These are phyloP conservation scores for Ploceus nigricollis DNA, from an alignment of 2,113 vertebrate species.

Conservation along the genomic window DNA sequence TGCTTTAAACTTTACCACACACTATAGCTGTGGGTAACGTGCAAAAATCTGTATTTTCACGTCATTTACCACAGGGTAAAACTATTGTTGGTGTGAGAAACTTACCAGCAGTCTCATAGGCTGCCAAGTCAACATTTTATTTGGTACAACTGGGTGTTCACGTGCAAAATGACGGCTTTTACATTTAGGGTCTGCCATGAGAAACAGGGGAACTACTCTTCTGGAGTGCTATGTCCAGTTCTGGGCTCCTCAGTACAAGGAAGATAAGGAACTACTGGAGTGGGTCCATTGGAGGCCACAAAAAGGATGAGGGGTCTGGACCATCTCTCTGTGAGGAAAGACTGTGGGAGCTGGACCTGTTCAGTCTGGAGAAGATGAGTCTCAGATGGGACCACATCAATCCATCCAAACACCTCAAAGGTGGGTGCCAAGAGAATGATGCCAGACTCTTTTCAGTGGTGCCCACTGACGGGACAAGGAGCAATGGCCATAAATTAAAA, in stretches of 20 bases:
- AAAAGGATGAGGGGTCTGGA: neutral
- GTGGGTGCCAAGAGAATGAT: neutral
- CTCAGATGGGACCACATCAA: neutral
- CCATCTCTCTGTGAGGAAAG: neutral
- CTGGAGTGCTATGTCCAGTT: neutral
- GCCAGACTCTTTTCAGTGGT: neutral
- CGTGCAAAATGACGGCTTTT: rapidly evolving
- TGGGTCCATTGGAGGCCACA: neutral
- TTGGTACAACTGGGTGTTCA: rapidly evolving
- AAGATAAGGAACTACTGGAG: neutral
- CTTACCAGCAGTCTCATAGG: rapidly evolving
- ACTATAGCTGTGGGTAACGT: rapidly evolving
- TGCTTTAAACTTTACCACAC: rapidly evolving
- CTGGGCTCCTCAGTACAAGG: neutral
- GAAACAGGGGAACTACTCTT: neutral
- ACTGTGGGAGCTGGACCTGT: neutral
- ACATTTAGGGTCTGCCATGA: rapidly evolving
- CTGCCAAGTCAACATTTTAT: rapidly evolving
- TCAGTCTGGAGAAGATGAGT: neutral
- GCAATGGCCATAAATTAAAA: neutral
- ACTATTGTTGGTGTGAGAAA: rapidly evolving
- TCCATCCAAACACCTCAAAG: neutral
- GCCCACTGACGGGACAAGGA: neutral
- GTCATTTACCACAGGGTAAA: neutral
- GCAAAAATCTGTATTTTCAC: neutral